These are phyloP conservation scores for Biston betularia DNA, from an alignment of 2,888 invertebrate species.

Conservation along the genomic window DNA sequence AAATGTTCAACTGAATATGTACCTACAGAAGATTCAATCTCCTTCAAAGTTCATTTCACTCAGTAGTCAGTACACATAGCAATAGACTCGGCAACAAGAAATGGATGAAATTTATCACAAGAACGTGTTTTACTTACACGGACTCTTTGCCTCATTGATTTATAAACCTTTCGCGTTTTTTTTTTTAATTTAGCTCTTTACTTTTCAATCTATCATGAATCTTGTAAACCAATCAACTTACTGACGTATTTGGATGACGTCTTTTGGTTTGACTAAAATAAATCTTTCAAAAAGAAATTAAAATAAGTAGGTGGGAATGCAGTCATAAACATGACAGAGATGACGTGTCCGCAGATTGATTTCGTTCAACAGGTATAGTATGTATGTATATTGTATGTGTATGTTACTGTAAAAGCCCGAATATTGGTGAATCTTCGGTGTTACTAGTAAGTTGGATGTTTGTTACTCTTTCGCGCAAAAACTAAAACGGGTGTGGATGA, in stretches of 20 bases:
- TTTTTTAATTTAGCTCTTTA: constrained; percentile 1
- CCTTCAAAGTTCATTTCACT: constrained; percentile 2
- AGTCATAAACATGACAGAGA: too few relatives aligned
- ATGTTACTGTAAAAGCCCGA: too few relatives aligned
- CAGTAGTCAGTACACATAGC: constrained; percentile 1
- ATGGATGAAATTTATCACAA: constrained; percentile 2
- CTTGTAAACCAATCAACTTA: background rate
- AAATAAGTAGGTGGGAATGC: too few relatives aligned
- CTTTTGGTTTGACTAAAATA: background rate
- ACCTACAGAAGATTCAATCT: constrained; percentile 3
- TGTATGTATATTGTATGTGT: too few relatives aligned
- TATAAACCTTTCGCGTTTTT: background rate
- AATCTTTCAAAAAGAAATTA: too few relatives aligned
- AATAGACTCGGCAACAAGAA: constrained; percentile 2
- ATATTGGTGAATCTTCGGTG: too few relatives aligned
- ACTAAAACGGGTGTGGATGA: too few relatives aligned
- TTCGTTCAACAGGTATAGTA: too few relatives aligned
- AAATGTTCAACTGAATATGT: background rate
- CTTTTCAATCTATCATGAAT: constrained; percentile 2
- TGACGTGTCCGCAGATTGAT: too few relatives aligned
- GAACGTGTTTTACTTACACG: background rate
- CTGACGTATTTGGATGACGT: constrained; percentile 9
- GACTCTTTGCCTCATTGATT: background rate
- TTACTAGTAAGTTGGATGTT: too few relatives aligned
- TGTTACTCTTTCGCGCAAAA: too few relatives aligned